These are phyloP conservation scores for Marmota monax DNA, from an alignment of 2,113 vertebrate genomes.

Conservation along the genomic window DNA sequence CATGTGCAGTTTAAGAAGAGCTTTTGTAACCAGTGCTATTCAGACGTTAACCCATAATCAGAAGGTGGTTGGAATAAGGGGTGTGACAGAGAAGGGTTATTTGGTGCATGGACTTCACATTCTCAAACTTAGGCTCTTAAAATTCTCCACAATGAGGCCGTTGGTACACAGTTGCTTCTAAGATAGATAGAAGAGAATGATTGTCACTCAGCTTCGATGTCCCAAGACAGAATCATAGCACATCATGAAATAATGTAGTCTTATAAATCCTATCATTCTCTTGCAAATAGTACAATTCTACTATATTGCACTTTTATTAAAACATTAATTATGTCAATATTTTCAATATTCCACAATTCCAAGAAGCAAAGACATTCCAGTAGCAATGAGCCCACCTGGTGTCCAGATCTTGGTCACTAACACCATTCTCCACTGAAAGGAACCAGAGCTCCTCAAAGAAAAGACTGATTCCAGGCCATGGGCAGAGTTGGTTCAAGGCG, in stretches of 20 bases:
- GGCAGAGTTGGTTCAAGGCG: background rate
- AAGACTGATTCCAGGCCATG: background rate
- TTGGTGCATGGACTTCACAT: background rate
- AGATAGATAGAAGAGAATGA: background rate
- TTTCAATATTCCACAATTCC: background rate
- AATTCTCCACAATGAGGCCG: background rate
- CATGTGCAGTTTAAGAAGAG: background rate
- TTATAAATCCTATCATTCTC: background rate
- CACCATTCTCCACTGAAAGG: background rate
- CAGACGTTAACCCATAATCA: background rate
- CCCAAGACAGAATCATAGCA: background rate
- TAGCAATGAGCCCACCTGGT: background rate
- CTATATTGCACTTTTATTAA: background rate
- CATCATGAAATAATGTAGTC: background rate
- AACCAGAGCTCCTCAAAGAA: background rate
- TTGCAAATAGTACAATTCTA: background rate
- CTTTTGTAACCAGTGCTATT: background rate
- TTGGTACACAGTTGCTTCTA: background rate
- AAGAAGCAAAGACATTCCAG: background rate
- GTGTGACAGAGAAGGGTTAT: background rate
- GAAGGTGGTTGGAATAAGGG: background rate
- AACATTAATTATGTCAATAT: background rate
- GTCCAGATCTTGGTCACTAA: background rate
- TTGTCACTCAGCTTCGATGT: fast-evolving
- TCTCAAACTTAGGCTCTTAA: background rate